Percentiles rank a stretch among this genome's conserved stretches.
Evolutionary conservation across 1,140 invertebrate species (phyloP).

Genomic region (Drosophila azteca): DNA sequence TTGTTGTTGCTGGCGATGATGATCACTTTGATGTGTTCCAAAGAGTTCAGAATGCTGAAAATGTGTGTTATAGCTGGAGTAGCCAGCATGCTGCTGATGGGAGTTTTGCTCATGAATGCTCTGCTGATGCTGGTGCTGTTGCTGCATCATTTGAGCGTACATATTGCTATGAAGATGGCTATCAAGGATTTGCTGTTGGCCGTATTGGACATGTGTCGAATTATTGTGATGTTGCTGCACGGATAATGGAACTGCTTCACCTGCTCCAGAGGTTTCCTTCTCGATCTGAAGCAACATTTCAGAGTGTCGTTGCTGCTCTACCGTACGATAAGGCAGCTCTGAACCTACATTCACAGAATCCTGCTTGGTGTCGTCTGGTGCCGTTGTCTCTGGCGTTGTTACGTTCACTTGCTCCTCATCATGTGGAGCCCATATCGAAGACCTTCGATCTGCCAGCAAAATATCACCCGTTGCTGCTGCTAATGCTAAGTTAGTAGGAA

Average conservation of each 20-base stretch:
- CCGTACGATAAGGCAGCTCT: slow-evolving; percentile 41
- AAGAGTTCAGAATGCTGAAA: slow-evolving; percentile 62
- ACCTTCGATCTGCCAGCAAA: slow-evolving; percentile 46
- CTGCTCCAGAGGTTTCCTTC: slow-evolving; percentile 32
- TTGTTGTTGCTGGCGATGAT: slow-evolving; percentile 37
- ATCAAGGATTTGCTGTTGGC: slow-evolving; percentile 35
- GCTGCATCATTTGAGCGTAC: slow-evolving; percentile 55
- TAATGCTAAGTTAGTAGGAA: slow-evolving; percentile 70
- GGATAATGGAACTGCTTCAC: slow-evolving; percentile 38
- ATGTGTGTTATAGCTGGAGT: slow-evolving; percentile 55
- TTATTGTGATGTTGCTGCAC: slow-evolving; percentile 39
- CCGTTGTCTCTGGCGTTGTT: slow-evolving; percentile 1
- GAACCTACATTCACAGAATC: slow-evolving; percentile 21
- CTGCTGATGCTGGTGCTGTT: slow-evolving; percentile 67
- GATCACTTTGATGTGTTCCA: slow-evolving; percentile 36
- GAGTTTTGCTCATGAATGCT: slow-evolving; percentile 44
- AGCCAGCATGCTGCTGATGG: slow-evolving; percentile 41
- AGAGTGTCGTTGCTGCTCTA: slow-evolving; percentile 32
- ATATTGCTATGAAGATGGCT: slow-evolving; percentile 36
- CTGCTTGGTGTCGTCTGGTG: slow-evolving; percentile 10
- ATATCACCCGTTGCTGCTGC: slow-evolving; percentile 64
- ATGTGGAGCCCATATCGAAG: slow-evolving; percentile 64
- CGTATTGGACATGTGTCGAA: slow-evolving; percentile 42
- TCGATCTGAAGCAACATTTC: slow-evolving; percentile 64
- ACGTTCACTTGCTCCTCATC: slow-evolving; percentile 37